Conservation (phyloP, 1,140 invertebrate species). For the Papilio polytes region DNA sequence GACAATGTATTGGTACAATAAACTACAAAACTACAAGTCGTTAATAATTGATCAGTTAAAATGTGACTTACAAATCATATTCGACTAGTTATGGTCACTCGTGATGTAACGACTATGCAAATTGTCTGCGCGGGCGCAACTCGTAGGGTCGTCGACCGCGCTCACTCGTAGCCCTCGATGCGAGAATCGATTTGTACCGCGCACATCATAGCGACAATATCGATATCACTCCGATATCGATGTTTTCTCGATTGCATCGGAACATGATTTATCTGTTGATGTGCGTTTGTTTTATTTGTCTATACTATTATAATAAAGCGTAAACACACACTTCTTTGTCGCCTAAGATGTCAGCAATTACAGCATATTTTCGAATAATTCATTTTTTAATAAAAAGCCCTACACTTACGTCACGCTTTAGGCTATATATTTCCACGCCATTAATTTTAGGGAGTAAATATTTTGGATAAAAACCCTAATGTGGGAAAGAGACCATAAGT, state of each 20-base stretch:
- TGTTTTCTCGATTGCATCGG: conserved; percentile 2
- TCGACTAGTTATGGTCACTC: conserved; percentile 67
- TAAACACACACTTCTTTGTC: too few species aligned
- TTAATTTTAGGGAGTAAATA: too few species aligned
- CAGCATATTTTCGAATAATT: too few species aligned
- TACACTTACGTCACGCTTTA: too few species aligned
- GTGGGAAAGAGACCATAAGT: too few species aligned
- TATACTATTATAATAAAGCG: too few species aligned
- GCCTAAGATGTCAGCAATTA: too few species aligned
- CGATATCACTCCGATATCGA: conserved; percentile 23
- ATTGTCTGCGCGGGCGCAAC: conserved; percentile 66
- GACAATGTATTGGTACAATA: background rate
- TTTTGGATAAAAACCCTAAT: too few species aligned
- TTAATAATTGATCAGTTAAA: conserved; percentile 28
- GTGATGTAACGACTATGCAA: conserved; percentile 71
- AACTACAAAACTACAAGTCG: background rate
- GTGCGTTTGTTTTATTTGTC: background rate
- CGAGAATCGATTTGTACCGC: conserved; percentile 31
- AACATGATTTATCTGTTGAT: background rate
- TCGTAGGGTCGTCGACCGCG: conserved; percentile 57
- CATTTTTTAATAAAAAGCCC: too few species aligned
- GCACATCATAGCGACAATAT: conserved; percentile 11
- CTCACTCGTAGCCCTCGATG: conserved; percentile 39
- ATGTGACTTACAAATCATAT: conserved; percentile 57
- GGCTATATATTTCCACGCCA: too few species aligned